A percentile compares a stretch with the other conserved stretches of the same genome.
phyloP scores from a whole-genome alignment of 2,113 vertebrate species.

The Hyaena hyaena region DNA sequence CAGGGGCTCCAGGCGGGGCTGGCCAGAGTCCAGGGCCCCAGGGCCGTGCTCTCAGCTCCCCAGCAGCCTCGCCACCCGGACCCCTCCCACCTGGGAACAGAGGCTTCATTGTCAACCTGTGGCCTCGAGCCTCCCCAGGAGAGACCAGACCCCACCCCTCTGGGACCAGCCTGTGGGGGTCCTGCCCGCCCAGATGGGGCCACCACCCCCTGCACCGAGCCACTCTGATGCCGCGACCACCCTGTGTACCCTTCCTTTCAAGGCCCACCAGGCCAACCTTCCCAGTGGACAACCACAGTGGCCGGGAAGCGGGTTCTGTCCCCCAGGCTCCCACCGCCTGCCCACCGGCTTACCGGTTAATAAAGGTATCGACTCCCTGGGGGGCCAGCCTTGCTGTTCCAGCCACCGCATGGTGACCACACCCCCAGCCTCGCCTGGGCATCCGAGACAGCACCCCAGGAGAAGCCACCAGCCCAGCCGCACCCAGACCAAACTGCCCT shows the following conservation, averaged over 20 bases:
- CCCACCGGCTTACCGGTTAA: background rate
- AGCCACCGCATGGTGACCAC: background rate
- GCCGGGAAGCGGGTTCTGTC: background rate
- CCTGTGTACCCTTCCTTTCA: background rate
- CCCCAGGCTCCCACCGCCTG: background rate
- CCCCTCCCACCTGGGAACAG: background rate
- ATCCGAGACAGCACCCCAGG: background rate
- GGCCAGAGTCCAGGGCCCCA: background rate
- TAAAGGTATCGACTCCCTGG: background rate
- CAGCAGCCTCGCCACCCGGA: background rate
- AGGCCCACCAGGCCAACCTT: background rate
- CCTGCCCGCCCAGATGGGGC: background rate
- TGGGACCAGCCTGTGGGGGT: background rate
- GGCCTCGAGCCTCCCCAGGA: no score
- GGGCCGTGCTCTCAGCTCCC: background rate
- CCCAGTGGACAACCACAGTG: background rate
- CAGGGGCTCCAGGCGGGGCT: background rate
- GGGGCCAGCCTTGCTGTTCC: no score
- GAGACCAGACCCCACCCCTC: fast-evolving
- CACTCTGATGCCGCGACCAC: background rate
- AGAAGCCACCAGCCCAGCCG: background rate
- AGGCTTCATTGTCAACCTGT: fast-evolving
- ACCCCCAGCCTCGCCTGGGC: background rate
- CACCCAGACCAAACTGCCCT: no score
- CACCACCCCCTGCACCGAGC: background rate